Evolutionary conservation across 2,888 invertebrate species (phyloP), one percentile per base, ranked within the genome.

Genomic region (Endomychus coccineus): DNA sequence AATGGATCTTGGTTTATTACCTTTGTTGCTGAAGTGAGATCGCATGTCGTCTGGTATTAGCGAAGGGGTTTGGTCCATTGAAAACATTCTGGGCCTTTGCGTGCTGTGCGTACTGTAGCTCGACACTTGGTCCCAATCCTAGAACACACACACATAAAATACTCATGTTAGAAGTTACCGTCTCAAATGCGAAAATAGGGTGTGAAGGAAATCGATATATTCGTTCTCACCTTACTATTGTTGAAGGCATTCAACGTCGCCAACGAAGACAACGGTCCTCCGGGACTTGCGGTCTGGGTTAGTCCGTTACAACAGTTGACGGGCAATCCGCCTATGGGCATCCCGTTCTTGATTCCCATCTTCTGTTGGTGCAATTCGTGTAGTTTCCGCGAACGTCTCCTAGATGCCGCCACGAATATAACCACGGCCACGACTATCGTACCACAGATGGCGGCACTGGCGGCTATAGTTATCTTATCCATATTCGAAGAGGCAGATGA

Each of bases 391-490:
- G 85, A 81, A 39, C 87, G 73, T 44, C 86, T 75, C 42, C 82
- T 76, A 49, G 86, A 87, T 13, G 90, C 89, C 29, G 88, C 87
- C 34, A 91, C 82, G 64, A 92, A 90, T 48, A 91, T 80, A 23
- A 91, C 81, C 38, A 91, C 88, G 1, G 90, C 91, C 27, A 90
- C 79, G 40, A 91, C 83, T 52, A 92, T 89, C 24, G 90, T 90
- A 24, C 86, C 88, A 64, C 91, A 91, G 58, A 92, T 91, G 38
- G 90, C 90, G 12, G 90, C 90, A 58, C 89, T 88, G 3, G 90
- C 90, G 14, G 87, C 90, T 56, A 92, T 92, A 34, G 92, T 91
- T 57, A 92, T 89, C 67, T 90, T 91, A 69, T 92, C 92, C 86
- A 91, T 89, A 68, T 89, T 87, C 36, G 87, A 84, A 34, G 86